Evolutionary conservation across 2,797 vertebrate genomes (phyloP).

Genomic region (Podarcis lilfordi): DNA sequence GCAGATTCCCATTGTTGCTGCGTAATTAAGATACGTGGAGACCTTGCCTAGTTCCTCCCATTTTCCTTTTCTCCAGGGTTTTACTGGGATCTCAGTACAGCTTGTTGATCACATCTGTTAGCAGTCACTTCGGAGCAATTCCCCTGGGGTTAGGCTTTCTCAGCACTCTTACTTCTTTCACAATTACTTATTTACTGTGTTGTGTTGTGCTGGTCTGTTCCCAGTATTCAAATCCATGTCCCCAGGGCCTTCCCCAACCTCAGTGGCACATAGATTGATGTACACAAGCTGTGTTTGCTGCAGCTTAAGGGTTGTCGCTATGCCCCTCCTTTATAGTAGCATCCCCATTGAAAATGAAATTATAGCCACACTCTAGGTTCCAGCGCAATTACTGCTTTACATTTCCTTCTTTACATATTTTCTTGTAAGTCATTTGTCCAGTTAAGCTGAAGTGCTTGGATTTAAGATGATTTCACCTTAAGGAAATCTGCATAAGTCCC

Average conservation of each 20-base stretch:
- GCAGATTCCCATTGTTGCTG: constrained; percentile 10
- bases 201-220: constrained; percentile 53
- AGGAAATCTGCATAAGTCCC: neutral
- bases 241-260: constrained; percentile 58
- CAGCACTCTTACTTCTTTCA: constrained; percentile 60
- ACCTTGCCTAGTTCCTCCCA: neutral
- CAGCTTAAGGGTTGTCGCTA: constrained; percentile 21
- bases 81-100: constrained; percentile 16
- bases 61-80: constrained; percentile 36
- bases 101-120: constrained; percentile 69
- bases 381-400: neutral
- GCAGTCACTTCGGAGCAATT: constrained; percentile 49
- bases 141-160: constrained; percentile 59
- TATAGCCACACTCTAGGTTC: neutral
- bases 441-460: neutral
- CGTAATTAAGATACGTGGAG: constrained; percentile 13
- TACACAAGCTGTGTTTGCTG: constrained; percentile 6
- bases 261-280: constrained; percentile 52
- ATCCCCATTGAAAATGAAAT: constrained; percentile 35
- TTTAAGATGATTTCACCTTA: neutral
- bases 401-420: neutral
- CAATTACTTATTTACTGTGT: constrained; percentile 64
- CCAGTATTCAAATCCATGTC: constrained; percentile 67
- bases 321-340: neutral
- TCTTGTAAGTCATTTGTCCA: neutral